phyloP scores from a whole-genome alignment of 2,113 vertebrate species.

The Saguinus imperator region DNA sequence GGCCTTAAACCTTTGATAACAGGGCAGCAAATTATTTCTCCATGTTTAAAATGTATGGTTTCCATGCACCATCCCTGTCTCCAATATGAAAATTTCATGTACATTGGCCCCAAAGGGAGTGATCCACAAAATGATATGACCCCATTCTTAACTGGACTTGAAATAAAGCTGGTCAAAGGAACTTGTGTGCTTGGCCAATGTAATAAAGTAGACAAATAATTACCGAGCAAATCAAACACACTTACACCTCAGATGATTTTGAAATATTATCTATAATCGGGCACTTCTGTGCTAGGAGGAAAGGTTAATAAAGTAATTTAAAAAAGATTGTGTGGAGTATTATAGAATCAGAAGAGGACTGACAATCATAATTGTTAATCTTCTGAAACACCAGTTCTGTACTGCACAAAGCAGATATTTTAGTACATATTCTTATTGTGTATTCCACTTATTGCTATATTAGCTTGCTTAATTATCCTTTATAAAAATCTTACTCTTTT shows the following conservation, averaged over 20 bases:
- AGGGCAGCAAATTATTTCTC: not conserved
- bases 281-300: conserved; percentile 90
- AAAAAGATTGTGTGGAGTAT: conserved; percentile 91
- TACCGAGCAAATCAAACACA: conserved; percentile 90
- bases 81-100: conserved; percentile 46
- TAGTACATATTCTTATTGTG: conserved; percentile 80
- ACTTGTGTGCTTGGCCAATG: conserved; percentile 85
- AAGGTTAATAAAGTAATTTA: conserved; percentile 93
- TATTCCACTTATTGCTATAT: conserved; percentile 79
- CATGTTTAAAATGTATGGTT: conserved; percentile 34
- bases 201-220: conserved; percentile 92
- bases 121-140: conserved; percentile 71
- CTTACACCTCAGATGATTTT: conserved; percentile 89
- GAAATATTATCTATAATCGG: conserved; percentile 91
- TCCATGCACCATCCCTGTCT: not conserved
- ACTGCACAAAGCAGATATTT: conserved; percentile 82
- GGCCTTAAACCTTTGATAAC: conserved; percentile 36
- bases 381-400: conserved; percentile 85
- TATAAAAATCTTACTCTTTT: conserved; percentile 73
- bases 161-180: conserved; percentile 86
- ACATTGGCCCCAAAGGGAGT: conserved; percentile 27
- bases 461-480: conserved; percentile 85
- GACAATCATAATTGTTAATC: conserved; percentile 90
- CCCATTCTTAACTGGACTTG: conserved; percentile 85
- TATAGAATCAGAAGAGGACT: conserved; percentile 88